Evolutionary conservation across 2,888 invertebrate genomes (phyloP).

Genomic region (Aquatica leii): DNA sequence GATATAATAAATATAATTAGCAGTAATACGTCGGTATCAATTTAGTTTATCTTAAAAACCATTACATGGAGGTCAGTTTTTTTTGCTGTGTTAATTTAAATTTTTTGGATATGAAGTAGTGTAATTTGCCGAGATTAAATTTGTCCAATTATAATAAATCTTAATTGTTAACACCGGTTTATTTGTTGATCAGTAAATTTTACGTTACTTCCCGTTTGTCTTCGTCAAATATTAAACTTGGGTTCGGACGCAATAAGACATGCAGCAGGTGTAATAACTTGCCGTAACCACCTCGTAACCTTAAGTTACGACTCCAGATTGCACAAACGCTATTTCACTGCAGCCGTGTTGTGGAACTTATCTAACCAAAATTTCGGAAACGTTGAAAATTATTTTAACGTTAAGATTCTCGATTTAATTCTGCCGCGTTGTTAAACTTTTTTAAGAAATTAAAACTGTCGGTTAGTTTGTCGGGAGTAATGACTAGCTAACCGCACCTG

Average conservation of each 20-base stretch:
- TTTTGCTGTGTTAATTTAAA: not conserved
- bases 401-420: not conserved
- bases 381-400: slow-evolving; percentile 20
- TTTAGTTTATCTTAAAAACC: slow-evolving; percentile 15
- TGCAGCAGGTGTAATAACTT: slow-evolving; percentile 55
- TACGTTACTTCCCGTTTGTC: slow-evolving; percentile 14
- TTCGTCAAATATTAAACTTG: slow-evolving; percentile 39
- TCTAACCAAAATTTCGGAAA: slow-evolving; percentile 29
- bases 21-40: slow-evolving; percentile 23
- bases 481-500: slow-evolving; percentile 1
- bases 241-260: slow-evolving; percentile 50
- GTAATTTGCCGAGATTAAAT: not conserved
- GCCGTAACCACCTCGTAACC: slow-evolving; percentile 58
- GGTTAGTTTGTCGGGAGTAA: too few species aligned
- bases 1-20: slow-evolving; percentile 28
- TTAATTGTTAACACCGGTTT: slow-evolving; percentile 2
- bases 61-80: slow-evolving; percentile 10
- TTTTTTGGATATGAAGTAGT: too few species aligned
- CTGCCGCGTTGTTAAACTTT: too few species aligned
- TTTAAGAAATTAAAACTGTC: too few species aligned
- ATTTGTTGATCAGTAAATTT: slow-evolving; percentile 6
- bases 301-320: slow-evolving; percentile 50
- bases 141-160: not conserved
- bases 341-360: slow-evolving; percentile 22
- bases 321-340: slow-evolving; percentile 27